Base-by-base conservation (phyloP, 2,888 invertebrate genomes). In the Tenthredo notha region DNA sequence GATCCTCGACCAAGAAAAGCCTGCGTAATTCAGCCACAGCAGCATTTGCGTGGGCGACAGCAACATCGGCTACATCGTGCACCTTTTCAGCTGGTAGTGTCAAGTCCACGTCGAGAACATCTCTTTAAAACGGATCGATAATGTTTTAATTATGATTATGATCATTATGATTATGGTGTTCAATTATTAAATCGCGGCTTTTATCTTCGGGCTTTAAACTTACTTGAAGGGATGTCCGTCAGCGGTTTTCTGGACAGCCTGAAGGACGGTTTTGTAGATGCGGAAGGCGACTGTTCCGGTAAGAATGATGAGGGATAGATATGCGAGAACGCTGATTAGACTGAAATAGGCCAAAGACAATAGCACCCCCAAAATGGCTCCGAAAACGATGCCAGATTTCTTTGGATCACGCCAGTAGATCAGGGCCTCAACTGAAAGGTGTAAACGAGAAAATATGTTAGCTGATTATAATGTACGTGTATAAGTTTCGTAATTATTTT, bases 141-240 rank as follows among this genome's bases (percentile, higher is more conserved):
- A 1, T 29, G 72, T 18, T 47, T 33, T n/a, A 2, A 29, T 78
- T 1, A 40, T 47, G 21, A 47, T 12, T 21, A 21, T 75, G 5
- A 5, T 50, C 5, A 18, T 50, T 50, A 50, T 72, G 18, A 37
- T 10, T 15, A 40, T 3, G 12, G 2, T n/a, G 9, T 40, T 40
- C 5, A 15, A 74, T 6, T 67, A 43, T 67, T 43, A 4, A 2
- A 15, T 6, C 40, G 21, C 40, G 21, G 15, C 10, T 65, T n/a
- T 70, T 15, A 33, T 4, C 12, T 21, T 43, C n/a, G 2, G 3
- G 3, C 6, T 25, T 83, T 25, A 10, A 21, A 67, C 96, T 96
- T 92, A 98, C 98, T 98, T 98, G 97, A 99, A 99, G 86, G 99
- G 99, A 94, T 99, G 98, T 92, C 98, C 98, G 93, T 99, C 98